Evolutionary conservation across 2,888 invertebrate genomes (phyloP).

Genomic region (Athrips mouffetella): DNA sequence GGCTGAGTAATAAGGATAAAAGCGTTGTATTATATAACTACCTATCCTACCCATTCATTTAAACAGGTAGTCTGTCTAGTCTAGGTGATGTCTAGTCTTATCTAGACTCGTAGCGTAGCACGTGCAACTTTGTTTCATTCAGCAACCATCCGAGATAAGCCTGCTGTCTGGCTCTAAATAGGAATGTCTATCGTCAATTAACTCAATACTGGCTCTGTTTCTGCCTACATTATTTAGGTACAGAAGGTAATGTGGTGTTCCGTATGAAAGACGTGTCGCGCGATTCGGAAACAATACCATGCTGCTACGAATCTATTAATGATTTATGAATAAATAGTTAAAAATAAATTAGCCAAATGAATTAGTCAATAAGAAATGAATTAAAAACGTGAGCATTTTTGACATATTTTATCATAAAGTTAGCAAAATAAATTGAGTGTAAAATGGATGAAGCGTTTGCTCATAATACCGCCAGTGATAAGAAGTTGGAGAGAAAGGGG

Average conservation of each 20-base stretch:
- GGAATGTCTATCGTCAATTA: too few relatives aligned
- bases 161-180: too few relatives aligned
- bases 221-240: not conserved
- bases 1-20: too few relatives aligned
- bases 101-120: too few relatives aligned
- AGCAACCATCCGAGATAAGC: too few relatives aligned
- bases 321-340: too few relatives aligned
- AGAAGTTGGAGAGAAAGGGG: conserved; percentile 37
- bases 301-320: not conserved
- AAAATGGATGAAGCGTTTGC: conserved; percentile 71
- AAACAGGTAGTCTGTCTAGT: too few relatives aligned
- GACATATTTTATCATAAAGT: not conserved
- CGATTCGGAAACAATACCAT: too few relatives aligned
- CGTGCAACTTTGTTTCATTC: too few relatives aligned
- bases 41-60: too few relatives aligned
- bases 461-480: conserved; percentile 48
- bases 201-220: not conserved
- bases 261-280: not conserved
- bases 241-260: not conserved
- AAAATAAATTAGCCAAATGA: not conserved
- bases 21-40: too few relatives aligned
- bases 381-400: not conserved
- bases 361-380: not conserved
- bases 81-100: too few relatives aligned
- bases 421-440: conserved; percentile 15